Base-by-base conservation (phyloP, 2,888 invertebrate species). In the Cheilosia scutellata region DNA sequence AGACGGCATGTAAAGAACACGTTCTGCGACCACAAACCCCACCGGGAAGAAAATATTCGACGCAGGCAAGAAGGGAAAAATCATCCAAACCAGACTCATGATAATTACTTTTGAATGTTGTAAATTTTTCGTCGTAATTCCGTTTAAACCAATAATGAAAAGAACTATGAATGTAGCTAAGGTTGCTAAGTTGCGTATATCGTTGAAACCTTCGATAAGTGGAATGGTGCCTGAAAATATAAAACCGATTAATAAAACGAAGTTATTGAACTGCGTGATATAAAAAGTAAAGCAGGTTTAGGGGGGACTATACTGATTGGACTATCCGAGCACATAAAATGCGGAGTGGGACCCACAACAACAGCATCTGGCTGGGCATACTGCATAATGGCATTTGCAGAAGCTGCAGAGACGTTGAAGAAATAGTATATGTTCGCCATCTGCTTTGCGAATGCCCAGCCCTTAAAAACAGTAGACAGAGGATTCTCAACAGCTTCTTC, bases 31-130 rank as follows among this genome's bases (percentile, higher is more conserved):
- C 84, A 99, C 99, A 93, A 99, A 99, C 1, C 99, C 99, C 66
- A 99, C 99, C 0, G 98, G 98, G 93, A 99, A 99, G 93, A 99
- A 98, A 62, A 99, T 94, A 94, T 99, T 99, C 66, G 98, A 98
- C 0, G 99, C 98, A 70, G 98, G 99, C 87, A 99, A 93, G 93
- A 98, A 99, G 66, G 99, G 98, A 74, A 98, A 93, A 74, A 97
- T 95, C 91, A 98, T 94, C 90, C 98, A 94, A 47, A 98, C 96
- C 88, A 98, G 93, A 89, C 97, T 96, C 95, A 96, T 96, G 58
- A 96, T 93, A 58, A 96, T 93, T 82, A 95, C 93, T 70, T 95
- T 93, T 16, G 95, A 95, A 89, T 95, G 95, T 88, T 94, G 94
- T 83, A 94, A 93, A 90, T 94, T 95, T 44, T 94, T 93, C 2